Conservation (phyloP, 2,888 invertebrate genomes). For the Esperia sulphurella region DNA sequence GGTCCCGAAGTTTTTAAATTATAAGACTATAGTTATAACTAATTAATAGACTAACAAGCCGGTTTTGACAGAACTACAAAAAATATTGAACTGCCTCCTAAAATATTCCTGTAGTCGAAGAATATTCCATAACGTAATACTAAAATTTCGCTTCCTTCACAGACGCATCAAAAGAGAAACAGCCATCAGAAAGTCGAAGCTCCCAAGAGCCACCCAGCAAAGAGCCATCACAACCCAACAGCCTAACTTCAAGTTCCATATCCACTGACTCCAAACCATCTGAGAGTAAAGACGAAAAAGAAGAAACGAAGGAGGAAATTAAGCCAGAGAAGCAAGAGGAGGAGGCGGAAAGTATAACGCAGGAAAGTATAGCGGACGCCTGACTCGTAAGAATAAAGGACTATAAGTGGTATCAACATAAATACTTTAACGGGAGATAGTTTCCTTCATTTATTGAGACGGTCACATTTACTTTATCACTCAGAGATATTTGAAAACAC, state of each 20-base stretch:
- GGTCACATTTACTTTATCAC: slow-evolving; percentile 12
- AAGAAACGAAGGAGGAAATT: slow-evolving; percentile 16
- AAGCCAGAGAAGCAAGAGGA: slow-evolving; percentile 32
- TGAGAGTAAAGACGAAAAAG: slow-evolving; percentile 36
- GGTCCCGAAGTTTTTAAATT: too few species aligned
- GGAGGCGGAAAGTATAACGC: slow-evolving; percentile 13
- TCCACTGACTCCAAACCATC: slow-evolving; percentile 66
- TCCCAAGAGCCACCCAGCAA: slow-evolving; percentile 64
- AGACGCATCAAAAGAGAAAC: slow-evolving; percentile 60
- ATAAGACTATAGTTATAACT: too few species aligned
- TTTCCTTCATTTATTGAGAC: slow-evolving; percentile 12
- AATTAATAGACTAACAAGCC: too few species aligned
- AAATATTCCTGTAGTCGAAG: too few species aligned
- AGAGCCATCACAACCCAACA: slow-evolving; percentile 65
- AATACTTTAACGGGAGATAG: slow-evolving; percentile 44
- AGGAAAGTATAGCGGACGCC: slow-evolving; percentile 52
- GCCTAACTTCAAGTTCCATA: slow-evolving; percentile 63
- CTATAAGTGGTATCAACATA: slow-evolving; percentile 42
- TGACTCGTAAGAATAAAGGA: slow-evolving; percentile 54
- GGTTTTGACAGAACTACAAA: too few species aligned
- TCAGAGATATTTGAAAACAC: too few species aligned
- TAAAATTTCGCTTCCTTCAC: slow-evolving; percentile 4
- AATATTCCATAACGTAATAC: too few species aligned
- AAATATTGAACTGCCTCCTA: too few species aligned
- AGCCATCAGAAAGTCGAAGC: slow-evolving; percentile 39